A percentile compares a stretch with the other conserved stretches of the same genome.
These are phyloP conservation scores for Scopus umbretta DNA, from an alignment of 2,113 vertebrate species.

Conservation along the genomic window DNA sequence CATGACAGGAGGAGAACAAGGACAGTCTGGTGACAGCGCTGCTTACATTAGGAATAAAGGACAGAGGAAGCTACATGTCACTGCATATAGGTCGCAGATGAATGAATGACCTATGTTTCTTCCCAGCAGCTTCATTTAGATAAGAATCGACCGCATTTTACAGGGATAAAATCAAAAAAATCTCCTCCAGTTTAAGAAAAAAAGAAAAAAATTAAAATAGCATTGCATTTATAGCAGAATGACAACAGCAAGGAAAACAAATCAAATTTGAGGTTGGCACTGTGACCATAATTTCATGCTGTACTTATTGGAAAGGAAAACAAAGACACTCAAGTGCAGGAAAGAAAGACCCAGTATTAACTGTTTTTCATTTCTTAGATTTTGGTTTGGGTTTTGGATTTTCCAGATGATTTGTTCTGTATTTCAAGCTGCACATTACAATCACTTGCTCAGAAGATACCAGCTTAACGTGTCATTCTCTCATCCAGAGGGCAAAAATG, in stretches of 20 bases:
- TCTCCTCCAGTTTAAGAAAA: not conserved
- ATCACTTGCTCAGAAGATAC: not conserved
- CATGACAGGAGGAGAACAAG: conserved; percentile 16
- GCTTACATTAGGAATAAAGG: conserved; percentile 11
- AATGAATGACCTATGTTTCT: not conserved
- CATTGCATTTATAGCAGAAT: not conserved
- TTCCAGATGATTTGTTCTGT: not conserved
- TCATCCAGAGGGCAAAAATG: not conserved
- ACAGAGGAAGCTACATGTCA: conserved; percentile 2
- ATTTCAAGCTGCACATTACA: not conserved
- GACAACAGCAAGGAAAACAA: not conserved
- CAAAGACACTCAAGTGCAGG: not conserved
- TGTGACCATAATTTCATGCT: not conserved
- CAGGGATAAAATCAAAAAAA: not conserved
- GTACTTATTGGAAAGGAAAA: not conserved
- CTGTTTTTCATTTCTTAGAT: not conserved
- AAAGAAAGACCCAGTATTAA: not conserved
- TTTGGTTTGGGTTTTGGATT: not conserved
- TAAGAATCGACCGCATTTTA: not conserved
- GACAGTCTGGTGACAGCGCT: conserved; percentile 11
- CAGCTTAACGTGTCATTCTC: not conserved
- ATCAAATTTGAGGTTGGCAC: not conserved
- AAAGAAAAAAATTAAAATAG: not conserved
- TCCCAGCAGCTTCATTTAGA: not conserved
- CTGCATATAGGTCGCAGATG: not conserved